A percentile compares a stretch with the other conserved stretches of the same genome.
These are phyloP conservation scores for Thera obeliscata DNA, from an alignment of 2,888 invertebrate genomes.

Conservation along the genomic window DNA sequence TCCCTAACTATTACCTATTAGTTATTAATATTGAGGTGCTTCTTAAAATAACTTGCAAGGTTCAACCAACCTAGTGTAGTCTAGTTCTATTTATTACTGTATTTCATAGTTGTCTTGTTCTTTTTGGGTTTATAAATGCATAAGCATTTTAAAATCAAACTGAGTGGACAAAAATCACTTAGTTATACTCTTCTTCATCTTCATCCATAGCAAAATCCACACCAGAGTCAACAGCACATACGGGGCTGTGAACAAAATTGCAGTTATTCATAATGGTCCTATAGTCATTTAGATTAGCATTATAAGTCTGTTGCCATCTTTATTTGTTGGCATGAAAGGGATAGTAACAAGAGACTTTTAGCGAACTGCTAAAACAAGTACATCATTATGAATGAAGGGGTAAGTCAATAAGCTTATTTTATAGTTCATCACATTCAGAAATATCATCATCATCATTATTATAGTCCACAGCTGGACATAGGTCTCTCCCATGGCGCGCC, in stretches of 20 bases:
- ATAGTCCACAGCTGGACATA: too few species aligned
- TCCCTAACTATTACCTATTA: too few species aligned
- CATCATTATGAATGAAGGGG: too few species aligned
- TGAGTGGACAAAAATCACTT: conserved; percentile 31
- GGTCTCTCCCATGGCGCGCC: too few species aligned
- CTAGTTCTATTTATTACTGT: background rate
- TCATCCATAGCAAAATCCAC: conserved; percentile 95
- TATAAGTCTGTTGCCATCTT: too few species aligned
- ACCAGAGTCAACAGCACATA: conserved; percentile 91
- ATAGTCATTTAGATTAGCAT: too few species aligned
- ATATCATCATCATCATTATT: too few species aligned
- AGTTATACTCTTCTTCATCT: conserved; percentile 86
- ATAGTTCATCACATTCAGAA: background rate
- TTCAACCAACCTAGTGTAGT: conserved; percentile 14
- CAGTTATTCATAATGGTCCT: background rate
- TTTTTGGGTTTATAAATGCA: background rate
- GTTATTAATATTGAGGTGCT: conserved; percentile 13
- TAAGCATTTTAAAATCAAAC: background rate
- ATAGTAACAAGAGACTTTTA: too few species aligned
- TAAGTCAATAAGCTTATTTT: background rate
- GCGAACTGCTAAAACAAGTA: too few species aligned
- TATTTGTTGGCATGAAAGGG: too few species aligned
- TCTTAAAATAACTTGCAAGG: conserved; percentile 15
- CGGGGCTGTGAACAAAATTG: conserved; percentile 84
- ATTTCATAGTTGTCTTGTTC: background rate